A percentile compares a stretch with the other conserved stretches of the same genome.
Evolutionary conservation across 2,797 vertebrate genomes (phyloP).

Genomic region (Lophotriccus pileatus): DNA sequence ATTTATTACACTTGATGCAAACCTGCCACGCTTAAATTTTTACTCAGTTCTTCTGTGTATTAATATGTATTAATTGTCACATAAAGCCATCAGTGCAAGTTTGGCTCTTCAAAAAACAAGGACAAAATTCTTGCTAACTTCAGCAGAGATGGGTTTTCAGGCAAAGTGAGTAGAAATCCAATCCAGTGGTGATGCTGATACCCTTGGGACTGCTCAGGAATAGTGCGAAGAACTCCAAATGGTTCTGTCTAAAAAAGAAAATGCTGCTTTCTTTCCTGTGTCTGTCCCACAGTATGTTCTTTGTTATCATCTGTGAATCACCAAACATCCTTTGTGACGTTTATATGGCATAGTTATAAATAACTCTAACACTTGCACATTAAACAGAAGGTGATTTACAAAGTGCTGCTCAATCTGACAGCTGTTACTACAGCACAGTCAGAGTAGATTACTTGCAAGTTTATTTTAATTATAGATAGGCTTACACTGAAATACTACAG

Average conservation of each 20-base stretch:
- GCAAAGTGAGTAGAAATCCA: background rate
- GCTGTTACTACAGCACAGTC: conserved; percentile 18
- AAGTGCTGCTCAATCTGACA: conserved; percentile 8
- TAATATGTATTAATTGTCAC: background rate
- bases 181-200: background rate
- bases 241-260: background rate
- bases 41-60: background rate
- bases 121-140: background rate
- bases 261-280: background rate
- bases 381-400: conserved; percentile 43
- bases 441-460: conserved; percentile 15
- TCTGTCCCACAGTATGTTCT: background rate
- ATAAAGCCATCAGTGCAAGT: background rate
- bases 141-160: background rate
- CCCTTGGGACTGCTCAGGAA: background rate
- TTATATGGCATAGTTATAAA: background rate
- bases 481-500: background rate
- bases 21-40: background rate
- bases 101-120: background rate
- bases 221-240: background rate
- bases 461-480: background rate
- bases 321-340: conserved; percentile 21
- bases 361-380: conserved; percentile 14
- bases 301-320: conserved; percentile 39
- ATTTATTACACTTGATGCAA: background rate